These are phyloP conservation scores for Heliothis peltigera DNA, from an alignment of 2,888 invertebrate genomes.

Conservation along the genomic window DNA sequence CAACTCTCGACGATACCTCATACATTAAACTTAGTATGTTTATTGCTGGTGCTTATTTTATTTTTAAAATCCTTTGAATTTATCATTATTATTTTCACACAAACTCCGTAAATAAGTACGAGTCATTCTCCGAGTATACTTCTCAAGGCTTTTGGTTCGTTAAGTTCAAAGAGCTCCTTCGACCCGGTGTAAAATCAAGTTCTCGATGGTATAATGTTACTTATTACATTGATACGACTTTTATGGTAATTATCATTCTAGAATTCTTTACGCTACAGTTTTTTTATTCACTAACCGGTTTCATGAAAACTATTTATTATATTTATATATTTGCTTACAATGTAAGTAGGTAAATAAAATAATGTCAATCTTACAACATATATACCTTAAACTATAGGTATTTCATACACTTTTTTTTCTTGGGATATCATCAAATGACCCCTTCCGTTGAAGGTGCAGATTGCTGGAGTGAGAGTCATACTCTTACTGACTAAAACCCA, in stretches of 20 bases:
- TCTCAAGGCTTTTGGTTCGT: constrained; percentile 37
- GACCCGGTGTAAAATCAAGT: constrained; percentile 31
- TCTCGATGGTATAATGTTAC: constrained; percentile 1
- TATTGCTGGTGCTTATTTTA: background rate
- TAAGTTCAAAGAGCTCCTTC: constrained; percentile 39
- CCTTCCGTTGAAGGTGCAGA: too few species aligned
- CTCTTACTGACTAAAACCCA: too few species aligned
- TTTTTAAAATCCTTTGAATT: background rate
- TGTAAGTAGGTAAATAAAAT: too few species aligned
- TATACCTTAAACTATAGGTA: too few species aligned
- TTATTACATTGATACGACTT: constrained; percentile 7
- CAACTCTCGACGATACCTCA: background rate
- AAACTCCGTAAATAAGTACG: constrained; percentile 3
- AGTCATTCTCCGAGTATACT: constrained; percentile 41
- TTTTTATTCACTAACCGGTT: constrained; percentile 8
- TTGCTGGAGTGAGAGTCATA: too few species aligned
- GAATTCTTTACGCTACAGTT: constrained; percentile 8
- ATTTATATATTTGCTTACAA: background rate
- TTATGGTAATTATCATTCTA: constrained; percentile 18
- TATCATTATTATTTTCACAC: background rate
- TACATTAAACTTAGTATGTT: background rate
- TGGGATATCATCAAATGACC: too few species aligned
- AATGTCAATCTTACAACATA: too few species aligned
- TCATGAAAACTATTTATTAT: background rate
- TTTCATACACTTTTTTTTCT: too few species aligned